Conservation (phyloP, 2,888 invertebrate species). For the Bimastos eiseni region DNA sequence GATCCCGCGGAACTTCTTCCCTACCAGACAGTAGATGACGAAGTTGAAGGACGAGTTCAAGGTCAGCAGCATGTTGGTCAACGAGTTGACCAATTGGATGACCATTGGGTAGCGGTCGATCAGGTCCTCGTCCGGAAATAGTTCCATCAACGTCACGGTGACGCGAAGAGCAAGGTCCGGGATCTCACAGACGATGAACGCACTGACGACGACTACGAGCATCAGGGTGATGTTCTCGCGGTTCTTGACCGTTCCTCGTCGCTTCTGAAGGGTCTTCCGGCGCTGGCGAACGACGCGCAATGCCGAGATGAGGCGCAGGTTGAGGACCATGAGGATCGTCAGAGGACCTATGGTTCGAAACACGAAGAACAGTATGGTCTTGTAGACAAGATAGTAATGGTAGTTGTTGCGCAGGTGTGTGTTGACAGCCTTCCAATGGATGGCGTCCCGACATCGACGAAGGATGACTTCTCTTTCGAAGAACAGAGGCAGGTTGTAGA, state of each 20-base stretch:
- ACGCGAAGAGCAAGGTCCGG: conserved; percentile 39
- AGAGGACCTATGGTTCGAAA: conserved; percentile 42
- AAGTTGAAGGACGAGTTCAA: conserved; percentile 44
- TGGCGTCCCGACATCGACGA: not conserved
- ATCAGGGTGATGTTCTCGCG: conserved; percentile 41
- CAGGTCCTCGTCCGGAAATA: not conserved
- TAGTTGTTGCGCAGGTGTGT: conserved; percentile 26
- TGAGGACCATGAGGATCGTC: conserved; percentile 42
- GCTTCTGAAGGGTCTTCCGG: not conserved
- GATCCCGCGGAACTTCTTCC: conserved; percentile 42
- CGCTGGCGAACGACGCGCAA: conserved; percentile 39
- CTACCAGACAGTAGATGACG: conserved; percentile 43
- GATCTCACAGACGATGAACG: conserved; percentile 40
- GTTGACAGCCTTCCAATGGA: not conserved
- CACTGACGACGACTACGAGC: conserved; percentile 40
- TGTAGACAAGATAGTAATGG: conserved; percentile 42
- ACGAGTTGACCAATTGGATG: conserved; percentile 35
- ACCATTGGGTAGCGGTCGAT: not conserved
- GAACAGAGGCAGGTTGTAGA: conserved; percentile 46
- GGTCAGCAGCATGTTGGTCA: conserved; percentile 40
- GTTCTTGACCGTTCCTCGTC: conserved; percentile 25
- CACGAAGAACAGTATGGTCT: conserved; percentile 42
- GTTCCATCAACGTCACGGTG: conserved; percentile 31
- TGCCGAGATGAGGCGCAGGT: conserved; percentile 42
- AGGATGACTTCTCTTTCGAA: conserved; percentile 41